Percentiles rank a stretch among this genome's conserved stretches.
phyloP scores from a whole-genome alignment of 2,113 vertebrate species.

The Ptychochromis oligacanthus region DNA sequence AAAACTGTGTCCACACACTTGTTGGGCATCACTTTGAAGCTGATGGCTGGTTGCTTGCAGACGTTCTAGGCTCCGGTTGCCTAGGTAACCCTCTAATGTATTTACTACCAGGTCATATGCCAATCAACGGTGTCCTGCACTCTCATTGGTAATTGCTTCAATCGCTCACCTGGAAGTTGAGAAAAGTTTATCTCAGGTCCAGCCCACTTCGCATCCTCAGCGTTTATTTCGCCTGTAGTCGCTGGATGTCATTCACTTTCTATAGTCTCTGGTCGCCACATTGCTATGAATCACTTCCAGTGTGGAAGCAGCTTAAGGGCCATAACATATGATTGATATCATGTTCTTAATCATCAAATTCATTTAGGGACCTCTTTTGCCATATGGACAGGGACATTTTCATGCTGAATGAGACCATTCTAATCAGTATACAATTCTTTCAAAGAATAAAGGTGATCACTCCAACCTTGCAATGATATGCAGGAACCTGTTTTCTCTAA shows the following conservation, averaged over 20 bases:
- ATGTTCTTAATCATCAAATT: neutral
- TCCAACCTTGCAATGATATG: neutral
- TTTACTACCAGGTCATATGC: neutral
- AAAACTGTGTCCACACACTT: neutral
- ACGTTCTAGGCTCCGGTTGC: neutral
- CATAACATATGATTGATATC: neutral
- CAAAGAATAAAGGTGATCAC: neutral
- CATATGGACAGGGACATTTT: no score
- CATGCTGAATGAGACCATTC: neutral
- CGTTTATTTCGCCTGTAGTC: neutral
- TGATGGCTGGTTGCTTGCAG: neutral
- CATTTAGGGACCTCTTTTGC: neutral
- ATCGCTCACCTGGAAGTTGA: neutral
- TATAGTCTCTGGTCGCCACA: neutral
- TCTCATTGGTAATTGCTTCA: neutral
- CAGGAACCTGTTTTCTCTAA: neutral
- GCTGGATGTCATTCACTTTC: neutral
- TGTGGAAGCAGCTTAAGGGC: neutral
- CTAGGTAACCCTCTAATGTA: neutral
- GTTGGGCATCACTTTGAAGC: neutral
- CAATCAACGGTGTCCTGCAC: neutral
- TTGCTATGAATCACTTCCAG: neutral
- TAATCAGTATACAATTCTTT: neutral
- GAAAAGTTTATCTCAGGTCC: neutral
- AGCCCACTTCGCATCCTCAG: neutral